Base-by-base conservation (phyloP, 1,140 invertebrate genomes). In the Armadillidium nasatum region DNA sequence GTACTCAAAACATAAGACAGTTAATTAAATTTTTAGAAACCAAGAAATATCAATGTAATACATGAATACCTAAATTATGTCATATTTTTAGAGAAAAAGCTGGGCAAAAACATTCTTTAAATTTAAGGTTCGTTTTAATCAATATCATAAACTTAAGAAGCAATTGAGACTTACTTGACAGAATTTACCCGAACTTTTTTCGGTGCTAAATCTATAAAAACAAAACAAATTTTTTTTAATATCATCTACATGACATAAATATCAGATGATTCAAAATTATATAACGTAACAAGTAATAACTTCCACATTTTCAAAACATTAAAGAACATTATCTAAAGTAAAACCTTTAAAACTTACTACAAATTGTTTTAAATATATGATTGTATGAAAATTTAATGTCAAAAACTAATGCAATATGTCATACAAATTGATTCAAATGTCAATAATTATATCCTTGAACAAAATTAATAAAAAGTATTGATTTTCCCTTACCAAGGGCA, bases 401-500 rank as follows among this genome's bases (percentile, higher is more conserved):
- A 50, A 15, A 10, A 50, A 50, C 46, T 9, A 50, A 15, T 50
- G 9, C 9, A 15, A 15, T 50, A 10, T 50, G 46, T 50, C 46
- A 15, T 50, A n/a, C n/a, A n/a, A n/a, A n/a, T n/a, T n/a, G n/a
- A n/a, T n/a, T n/a, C n/a, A n/a, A n/a, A n/a, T 50, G 9, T 15
- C 9, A 9, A 50, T 50, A 50, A 50, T 10, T 50, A 50, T 50
- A 9, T 50, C 9, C 9, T 10, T 15, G 15, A 15, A 50, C 15
- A 10, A 50, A 50, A 10, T 10, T 50, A 50, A 50, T 50, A 50
- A 50, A 50, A 10, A 15, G 15, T 10, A 50, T 10, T 50, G 15
- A 9, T 10, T 9, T 10, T 10, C 15, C 33, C 76, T 78, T 71
- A 74, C 76, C 76, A 15, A 90, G 82, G 23, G 90, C 89, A 19